phyloP scores from a whole-genome alignment of 1,140 invertebrate species.

The Acyrthosiphon pisum region DNA sequence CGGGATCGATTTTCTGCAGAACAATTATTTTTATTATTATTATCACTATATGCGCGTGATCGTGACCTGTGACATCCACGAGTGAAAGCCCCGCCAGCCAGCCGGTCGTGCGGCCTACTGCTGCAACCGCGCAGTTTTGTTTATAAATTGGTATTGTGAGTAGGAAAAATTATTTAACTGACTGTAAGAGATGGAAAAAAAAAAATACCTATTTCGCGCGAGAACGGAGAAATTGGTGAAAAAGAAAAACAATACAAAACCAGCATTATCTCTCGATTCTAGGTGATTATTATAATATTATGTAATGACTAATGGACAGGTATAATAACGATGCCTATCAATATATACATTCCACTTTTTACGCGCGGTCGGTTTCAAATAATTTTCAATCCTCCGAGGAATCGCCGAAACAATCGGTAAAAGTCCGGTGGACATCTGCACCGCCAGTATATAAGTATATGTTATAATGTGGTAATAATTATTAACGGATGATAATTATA shows the following conservation, averaged over 20 bases:
- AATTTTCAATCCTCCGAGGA: not conserved
- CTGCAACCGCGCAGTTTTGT: not conserved
- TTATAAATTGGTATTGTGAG: not conserved
- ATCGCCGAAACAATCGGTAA: not conserved
- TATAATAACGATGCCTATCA: not conserved
- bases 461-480: not conserved
- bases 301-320: too few relatives aligned
- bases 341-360: not conserved
- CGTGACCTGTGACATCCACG: constrained; percentile 30
- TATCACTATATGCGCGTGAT: not conserved
- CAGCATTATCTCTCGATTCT: not conserved
- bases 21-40: constrained; percentile 56
- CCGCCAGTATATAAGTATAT: not conserved
- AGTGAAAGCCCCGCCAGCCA: not conserved
- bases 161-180: not conserved
- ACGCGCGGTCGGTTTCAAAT: not conserved
- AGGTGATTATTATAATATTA: not conserved
- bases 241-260: not conserved
- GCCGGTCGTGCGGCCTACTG: not conserved
- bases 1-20: constrained; percentile 69
- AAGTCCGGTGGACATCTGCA: not conserved
- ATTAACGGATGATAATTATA: not conserved
- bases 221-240: not conserved
- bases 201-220: not conserved
- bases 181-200: not conserved